Base-by-base conservation (phyloP, 2,113 vertebrate species). In the Jacana jacana region DNA sequence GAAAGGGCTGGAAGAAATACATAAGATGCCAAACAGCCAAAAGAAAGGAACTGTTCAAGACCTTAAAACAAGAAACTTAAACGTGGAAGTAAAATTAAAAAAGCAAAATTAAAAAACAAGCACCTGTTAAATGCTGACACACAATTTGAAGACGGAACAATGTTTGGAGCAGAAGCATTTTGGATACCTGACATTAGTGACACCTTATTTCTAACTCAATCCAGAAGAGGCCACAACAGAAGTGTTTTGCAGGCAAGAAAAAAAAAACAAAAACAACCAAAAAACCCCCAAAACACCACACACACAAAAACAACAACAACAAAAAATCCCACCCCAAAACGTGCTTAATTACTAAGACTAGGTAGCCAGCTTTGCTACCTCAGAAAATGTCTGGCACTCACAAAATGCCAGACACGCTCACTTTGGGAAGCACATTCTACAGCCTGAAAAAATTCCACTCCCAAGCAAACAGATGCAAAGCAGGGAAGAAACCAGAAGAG, bases 381-480 rank as follows among this genome's bases (percentile, higher is more conserved):
- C 71, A 72, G 81, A 89, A 94, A 77, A 88, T 13, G 79, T 63
- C 79, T 93, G 81, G 85, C 87, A 76, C 84, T 85, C 78, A 73
- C 58, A 75, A 96, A 95, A 94, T 86, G 66, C 66, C 89, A 95
- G 85, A 70, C 54, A 69, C 14, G 6, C 73, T 93, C 89, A 77
- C 80, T 81, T 77, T 72, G 35, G 39, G 68, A 88, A 94, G 70
- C 71, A 92, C 20, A 71, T 13, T 86, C 42, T 46, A 81, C 73
- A 81, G 80, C 27, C 76, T 37, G 60, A 68, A 93, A 94, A 93
- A 75, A 73, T 54, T 73, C 81, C 48, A 82, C 69, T 77, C 52
- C 31, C 88, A 88, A 93, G 24, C 63, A 75, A 70, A 78, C 65
- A 91, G 66, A 94, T 30, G 42, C 77, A 89, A 88, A 88, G 86